phyloP scores from a whole-genome alignment of 2,113 vertebrate genomes.

The Neodon shergylaensis region DNA sequence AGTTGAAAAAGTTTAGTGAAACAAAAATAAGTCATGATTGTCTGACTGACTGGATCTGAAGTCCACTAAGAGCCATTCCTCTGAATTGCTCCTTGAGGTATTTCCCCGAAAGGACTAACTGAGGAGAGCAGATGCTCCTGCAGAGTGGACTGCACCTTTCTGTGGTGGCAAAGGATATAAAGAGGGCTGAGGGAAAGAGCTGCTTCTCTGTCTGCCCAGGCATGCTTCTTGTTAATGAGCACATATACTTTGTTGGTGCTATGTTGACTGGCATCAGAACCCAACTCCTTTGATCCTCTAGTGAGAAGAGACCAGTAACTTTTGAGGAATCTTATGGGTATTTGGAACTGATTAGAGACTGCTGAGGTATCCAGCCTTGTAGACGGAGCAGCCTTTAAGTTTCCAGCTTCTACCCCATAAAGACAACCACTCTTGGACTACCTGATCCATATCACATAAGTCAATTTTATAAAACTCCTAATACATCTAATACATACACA shows the following conservation, averaged over 20 bases:
- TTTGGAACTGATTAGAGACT: neutral
- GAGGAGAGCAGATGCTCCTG: neutral
- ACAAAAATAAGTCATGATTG: neutral
- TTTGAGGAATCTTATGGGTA: too few species aligned
- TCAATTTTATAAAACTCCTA: neutral
- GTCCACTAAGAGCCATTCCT: too few species aligned
- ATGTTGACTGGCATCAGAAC: too few species aligned
- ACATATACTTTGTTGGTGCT: neutral
- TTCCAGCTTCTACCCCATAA: neutral
- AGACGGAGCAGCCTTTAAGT: neutral
- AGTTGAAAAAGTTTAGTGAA: conserved; percentile 5
- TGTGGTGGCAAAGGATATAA: neutral
- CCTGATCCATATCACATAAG: too few species aligned
- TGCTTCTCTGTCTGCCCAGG: neutral
- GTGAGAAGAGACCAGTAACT: neutral
- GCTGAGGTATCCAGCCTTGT: neutral
- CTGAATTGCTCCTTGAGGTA: neutral
- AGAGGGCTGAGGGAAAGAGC: neutral
- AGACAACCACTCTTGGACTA: neutral
- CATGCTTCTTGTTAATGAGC: neutral
- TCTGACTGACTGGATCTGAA: neutral
- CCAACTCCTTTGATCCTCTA: neutral
- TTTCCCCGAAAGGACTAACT: too few species aligned
- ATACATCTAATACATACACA: too few species aligned
- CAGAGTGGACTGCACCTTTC: neutral